Conservation (phyloP, 2,888 invertebrate species). For the Graphium colonna region DNA sequence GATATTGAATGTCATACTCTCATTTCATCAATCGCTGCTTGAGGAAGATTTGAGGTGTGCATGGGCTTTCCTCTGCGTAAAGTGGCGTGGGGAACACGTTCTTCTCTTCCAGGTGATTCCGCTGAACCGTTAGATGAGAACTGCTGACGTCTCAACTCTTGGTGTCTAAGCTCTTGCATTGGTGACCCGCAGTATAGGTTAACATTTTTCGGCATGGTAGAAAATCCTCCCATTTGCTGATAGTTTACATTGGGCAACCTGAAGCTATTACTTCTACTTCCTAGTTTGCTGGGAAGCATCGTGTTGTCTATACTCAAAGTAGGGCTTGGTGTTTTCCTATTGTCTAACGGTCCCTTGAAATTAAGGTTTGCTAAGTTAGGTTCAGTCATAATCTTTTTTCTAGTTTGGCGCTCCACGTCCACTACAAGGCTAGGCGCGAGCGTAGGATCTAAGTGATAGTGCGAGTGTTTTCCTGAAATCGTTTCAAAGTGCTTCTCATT, state of each 20-base stretch:
- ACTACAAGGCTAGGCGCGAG: slow-evolving; percentile 91
- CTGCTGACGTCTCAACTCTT: slow-evolving; percentile 49
- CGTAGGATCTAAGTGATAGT: slow-evolving; percentile 87
- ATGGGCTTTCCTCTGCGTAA: slow-evolving; percentile 66
- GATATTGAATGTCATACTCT: slow-evolving; percentile 87
- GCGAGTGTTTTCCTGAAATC: slow-evolving; percentile 87
- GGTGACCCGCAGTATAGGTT: slow-evolving; percentile 76
- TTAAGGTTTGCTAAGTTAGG: slow-evolving; percentile 76
- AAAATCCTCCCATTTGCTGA: slow-evolving; percentile 69
- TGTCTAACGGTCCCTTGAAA: slow-evolving; percentile 79
- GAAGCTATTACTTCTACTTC: slow-evolving; percentile 74
- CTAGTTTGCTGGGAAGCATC: slow-evolving; percentile 74
- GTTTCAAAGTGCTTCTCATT: slow-evolving; percentile 86
- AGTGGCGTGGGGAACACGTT: slow-evolving; percentile 62
- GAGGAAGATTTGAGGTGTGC: slow-evolving; percentile 83
- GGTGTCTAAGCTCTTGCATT: slow-evolving; percentile 69
- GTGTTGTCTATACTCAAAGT: slow-evolving; percentile 79
- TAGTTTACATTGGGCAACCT: slow-evolving; percentile 67
- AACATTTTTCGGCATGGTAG: slow-evolving; percentile 82
- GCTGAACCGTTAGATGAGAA: slow-evolving; percentile 81
- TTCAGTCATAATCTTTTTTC: slow-evolving; percentile 74
- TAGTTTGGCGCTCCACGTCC: slow-evolving; percentile 84
- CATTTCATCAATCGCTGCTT: slow-evolving; percentile 94
- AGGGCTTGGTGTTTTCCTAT: slow-evolving; percentile 81
- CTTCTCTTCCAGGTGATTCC: slow-evolving; percentile 52